phyloP scores from a whole-genome alignment of 2,113 vertebrate species.

The Scolopax mira region DNA sequence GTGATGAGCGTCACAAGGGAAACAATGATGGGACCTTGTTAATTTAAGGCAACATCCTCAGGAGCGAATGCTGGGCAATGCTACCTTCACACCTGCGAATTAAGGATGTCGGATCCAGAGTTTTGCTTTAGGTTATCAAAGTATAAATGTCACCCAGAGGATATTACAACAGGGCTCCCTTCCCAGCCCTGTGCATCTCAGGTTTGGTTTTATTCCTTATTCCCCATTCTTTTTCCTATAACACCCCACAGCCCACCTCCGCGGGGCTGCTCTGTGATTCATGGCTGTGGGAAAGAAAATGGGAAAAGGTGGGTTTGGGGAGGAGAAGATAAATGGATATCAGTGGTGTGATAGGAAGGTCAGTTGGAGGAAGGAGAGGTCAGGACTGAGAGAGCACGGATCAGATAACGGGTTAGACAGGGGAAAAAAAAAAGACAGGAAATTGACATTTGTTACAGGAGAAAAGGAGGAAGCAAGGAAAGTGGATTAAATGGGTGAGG shows the following conservation, averaged over 20 bases:
- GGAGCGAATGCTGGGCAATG: not conserved
- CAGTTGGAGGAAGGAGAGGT: conserved; percentile 41
- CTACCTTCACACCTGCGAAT: not conserved
- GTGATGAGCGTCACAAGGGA: not conserved
- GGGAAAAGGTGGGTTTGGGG: not conserved
- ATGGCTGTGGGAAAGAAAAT: not conserved
- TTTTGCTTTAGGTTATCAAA: not conserved
- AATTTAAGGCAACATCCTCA: not conserved
- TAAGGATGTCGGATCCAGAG: not conserved
- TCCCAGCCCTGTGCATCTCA: not conserved
- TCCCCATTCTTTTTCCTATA: not conserved
- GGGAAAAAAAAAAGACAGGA: conserved; percentile 8
- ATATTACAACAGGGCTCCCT: not conserved
- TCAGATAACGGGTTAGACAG: conserved; percentile 18
- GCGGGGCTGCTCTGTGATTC: rapidly evolving
- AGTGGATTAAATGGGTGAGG: not conserved
- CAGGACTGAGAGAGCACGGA: not conserved
- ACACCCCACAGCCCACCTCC: not conserved
- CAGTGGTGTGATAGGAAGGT: not conserved
- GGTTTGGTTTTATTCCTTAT: not conserved
- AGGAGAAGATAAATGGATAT: not conserved
- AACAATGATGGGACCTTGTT: not conserved
- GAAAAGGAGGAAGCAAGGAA: conserved; percentile 48
- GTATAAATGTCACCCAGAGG: not conserved
- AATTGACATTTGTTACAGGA: conserved; percentile 41